A percentile compares a stretch with the other conserved stretches of the same genome.
Conservation (phyloP, 2,113 vertebrate species). For the Verasper variegatus region DNA sequence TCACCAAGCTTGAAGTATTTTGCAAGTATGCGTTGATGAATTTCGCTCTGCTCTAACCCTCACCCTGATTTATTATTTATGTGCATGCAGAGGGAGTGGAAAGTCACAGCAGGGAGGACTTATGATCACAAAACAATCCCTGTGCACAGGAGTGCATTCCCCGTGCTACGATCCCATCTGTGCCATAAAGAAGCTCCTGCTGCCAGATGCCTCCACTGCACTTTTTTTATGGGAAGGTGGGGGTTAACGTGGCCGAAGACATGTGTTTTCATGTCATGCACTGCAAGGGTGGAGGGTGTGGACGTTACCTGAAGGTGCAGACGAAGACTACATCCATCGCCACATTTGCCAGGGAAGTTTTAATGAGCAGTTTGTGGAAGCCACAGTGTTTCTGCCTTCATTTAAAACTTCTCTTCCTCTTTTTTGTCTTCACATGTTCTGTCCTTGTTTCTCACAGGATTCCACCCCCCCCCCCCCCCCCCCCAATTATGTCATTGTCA, state of each 20-base stretch:
- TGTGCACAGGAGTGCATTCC: conserved; percentile 30
- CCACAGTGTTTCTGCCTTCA: conserved; percentile 20
- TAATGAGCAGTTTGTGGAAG: conserved; percentile 50
- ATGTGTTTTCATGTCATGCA: conserved; percentile 68
- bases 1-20: background rate
- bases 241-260: conserved; percentile 44
- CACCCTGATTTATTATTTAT: conserved; percentile 20
- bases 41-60: background rate
- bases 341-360: conserved; percentile 17
- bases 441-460: conserved; percentile 7
- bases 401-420: background rate
- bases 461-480: background rate
- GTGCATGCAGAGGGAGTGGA: conserved; percentile 38
- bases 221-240: conserved; percentile 29
- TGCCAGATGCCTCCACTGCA: conserved; percentile 62
- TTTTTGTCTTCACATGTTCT: background rate
- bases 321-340: conserved; percentile 27
- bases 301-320: conserved; percentile 52
- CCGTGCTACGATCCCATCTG: conserved; percentile 56
- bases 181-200: conserved; percentile 63
- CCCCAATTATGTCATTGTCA: conserved; percentile 13
- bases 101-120: conserved; percentile 53
- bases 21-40: background rate
- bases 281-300: conserved; percentile 37
- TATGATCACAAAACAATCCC: conserved; percentile 50